Base-by-base conservation (phyloP, 2,113 vertebrate genomes). In the Echinops telfairi region DNA sequence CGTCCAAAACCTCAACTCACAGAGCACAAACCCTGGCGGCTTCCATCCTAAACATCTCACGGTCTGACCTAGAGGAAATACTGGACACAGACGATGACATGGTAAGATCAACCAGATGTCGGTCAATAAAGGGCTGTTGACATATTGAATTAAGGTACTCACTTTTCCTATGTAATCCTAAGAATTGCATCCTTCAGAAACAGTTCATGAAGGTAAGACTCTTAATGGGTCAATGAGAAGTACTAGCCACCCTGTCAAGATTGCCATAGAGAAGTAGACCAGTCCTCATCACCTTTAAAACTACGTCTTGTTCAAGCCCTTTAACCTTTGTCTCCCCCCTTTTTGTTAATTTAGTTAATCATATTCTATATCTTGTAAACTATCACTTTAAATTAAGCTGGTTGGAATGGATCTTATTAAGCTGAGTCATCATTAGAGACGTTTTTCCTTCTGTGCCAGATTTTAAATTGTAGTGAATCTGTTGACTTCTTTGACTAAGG, bases 41-140 rank as follows among this genome's bases (percentile, higher is more conserved):
- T 0, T 99, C 98, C 96, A 99, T 99, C 94, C 98, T 99, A 97
- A 99, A 99, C 94, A 98, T 99, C 98, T 99, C 99, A 82, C 98
- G 95, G 89, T 97, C 98, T 62, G 99, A 99, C 97, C 98, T 99
- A 20, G 98, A 98, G 0, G 98, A 99, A 96, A 98, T 99, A 97
- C 73, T 99, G 93, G 98, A 99, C 95, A 97, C 98, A 71, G 98
- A 98, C 92, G 98, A 98, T 91, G 97, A 98, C 95, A 86, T 98
- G 98, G 99, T 99, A 98, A 98, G 97, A 93, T 80, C 38, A 73
- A 86, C 91, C 92, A 96, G 97, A 58, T 38, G 86, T 64, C 92
- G 66, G 82, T 64, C 57, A 82, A 68, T 62, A 90, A 82, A 80
- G 14, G 4, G 7, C 1, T 93, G 88, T 60, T 83, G 66, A 47